Percentiles rank a stretch among this genome's conserved stretches.
These are phyloP conservation scores for Microcebus griseorufus DNA, from an alignment of 2,113 vertebrate species.

Conservation along the genomic window DNA sequence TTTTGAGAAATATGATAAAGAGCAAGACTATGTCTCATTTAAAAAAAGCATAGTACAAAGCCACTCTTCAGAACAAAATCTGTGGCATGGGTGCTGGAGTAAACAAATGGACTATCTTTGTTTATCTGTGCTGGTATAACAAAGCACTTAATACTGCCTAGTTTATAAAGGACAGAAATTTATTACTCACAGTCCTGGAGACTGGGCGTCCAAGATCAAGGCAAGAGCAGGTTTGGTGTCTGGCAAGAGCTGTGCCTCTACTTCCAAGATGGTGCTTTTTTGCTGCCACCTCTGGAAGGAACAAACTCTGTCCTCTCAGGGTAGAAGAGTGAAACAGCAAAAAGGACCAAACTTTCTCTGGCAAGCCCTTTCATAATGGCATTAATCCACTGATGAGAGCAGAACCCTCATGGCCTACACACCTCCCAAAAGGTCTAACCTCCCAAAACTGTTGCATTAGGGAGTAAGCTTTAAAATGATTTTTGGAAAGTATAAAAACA, in stretches of 20 bases:
- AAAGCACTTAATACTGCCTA: neutral
- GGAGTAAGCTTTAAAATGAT: neutral
- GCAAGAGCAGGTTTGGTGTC: neutral
- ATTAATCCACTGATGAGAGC: neutral
- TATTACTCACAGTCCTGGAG: neutral
- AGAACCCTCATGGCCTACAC: neutral
- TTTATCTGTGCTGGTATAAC: neutral
- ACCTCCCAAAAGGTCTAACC: neutral
- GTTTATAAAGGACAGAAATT: neutral
- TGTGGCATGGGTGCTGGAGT: neutral
- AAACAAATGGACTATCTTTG: neutral
- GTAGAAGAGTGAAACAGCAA: neutral
- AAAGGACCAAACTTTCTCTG: neutral
- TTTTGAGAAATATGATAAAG: neutral
- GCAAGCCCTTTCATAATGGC: too few relatives aligned
- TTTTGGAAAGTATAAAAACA: neutral
- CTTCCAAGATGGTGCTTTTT: neutral
- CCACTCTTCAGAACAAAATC: neutral
- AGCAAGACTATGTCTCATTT: too few relatives aligned
- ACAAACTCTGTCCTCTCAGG: neutral
- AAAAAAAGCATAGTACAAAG: neutral
- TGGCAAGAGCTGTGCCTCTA: neutral
- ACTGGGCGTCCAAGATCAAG: neutral
- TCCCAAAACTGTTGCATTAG: neutral
- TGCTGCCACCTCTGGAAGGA: neutral